Evolutionary conservation across 2,113 vertebrate genomes (phyloP), one percentile per base, ranked within the genome.

Genomic region (Erpornis zantholeuca): DNA sequence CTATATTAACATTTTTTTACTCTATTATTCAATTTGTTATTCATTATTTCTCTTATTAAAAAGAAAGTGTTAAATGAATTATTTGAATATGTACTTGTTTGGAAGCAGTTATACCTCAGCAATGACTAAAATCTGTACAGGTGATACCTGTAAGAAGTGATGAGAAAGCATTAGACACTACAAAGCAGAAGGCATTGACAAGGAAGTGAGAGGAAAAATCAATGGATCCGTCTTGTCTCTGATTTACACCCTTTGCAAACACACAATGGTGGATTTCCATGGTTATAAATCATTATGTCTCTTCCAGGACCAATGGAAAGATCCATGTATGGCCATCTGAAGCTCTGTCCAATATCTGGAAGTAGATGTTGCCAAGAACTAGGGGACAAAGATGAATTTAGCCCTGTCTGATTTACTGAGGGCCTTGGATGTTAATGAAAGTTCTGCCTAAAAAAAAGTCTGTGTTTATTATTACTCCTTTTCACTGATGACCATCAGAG

Each of bases 181-280:
- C 24, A 73, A 81, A 88, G 21, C 23, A 70, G 18, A 59, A 82
- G 9, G 6, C 12, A 47, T 44, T 44, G 50, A 63, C 23, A 90
- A 73, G 66, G 59, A 91, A 82, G 8, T 76, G 22, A 42, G 35
- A 95, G 31, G 42, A 83, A 92, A 93, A 91, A 83, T 91, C 89
- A 59, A 23, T 93, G 50, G 8, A 72, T 85, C 25, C 11, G 6
- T 42, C 33, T 90, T 61, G 64, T 11, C 40, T 68, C 66, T 90
- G 36, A 90, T 93, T 90, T 88, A 53, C 66, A 44, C 4, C 21
- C 20, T 72, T 77, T 60, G 19, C 42, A 90, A 88, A 72, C 14
- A 59, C 19, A 47, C 0, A 0, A 1, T 44, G 10, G 18, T 79
- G 38, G 45, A 76, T 72, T 91, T 91, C 63, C 28, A 0, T 65